Base-by-base conservation (phyloP, 2,797 vertebrate genomes). In the Borostomias antarcticus region DNA sequence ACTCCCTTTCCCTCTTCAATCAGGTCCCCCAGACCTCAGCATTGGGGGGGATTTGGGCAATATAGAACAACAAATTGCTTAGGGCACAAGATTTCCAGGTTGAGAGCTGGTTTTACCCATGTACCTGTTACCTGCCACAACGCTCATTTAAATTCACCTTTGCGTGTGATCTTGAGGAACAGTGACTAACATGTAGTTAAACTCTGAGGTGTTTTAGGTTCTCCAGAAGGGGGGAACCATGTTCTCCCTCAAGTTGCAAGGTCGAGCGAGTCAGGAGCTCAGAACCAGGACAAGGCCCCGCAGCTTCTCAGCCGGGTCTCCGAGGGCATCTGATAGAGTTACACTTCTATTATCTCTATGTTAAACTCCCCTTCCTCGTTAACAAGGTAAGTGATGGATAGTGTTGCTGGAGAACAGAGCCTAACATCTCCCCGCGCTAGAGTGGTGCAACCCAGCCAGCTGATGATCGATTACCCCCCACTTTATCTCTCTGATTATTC, bases 351-450 rank as follows among this genome's bases (percentile, higher is more conserved):
- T 90, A 88, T 87, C 88, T 82, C 58, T 50, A 48, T 86, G 86
- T 83, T 86, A 75, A 85, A 88, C 81, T 64, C 76, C 80, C 75
- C 70, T 28, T 68, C 78, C 85, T 89, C 81, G 75, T 90, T 91
- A 88, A 82, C 78, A 89, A 80, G 81, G 78, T 81, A 84, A 80
- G 90, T 90, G 88, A 90, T 89, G 86, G 85, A 91, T 91, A 61
- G 73, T 78, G 15, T 62, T 77, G 76, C 63, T 13, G 60, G 66
- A 74, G 30, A 68, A 70, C 61, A 65, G 69, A 66, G 65, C 66
- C 64, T 69, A n/a, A 54, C 10, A 8, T 57, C 56, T 60, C 58
- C 70, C 73, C 56, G 19, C 25, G 72, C 69, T 68, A 47, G 78
- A 85, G 78, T 74, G 79, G 69, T 9, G 7, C 56, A 29, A 57